Evolutionary conservation across 92 coral and sea anemone species (phyloP), one percentile per base, ranked within the genome.

Genomic region (Nematostella vectensis): DNA sequence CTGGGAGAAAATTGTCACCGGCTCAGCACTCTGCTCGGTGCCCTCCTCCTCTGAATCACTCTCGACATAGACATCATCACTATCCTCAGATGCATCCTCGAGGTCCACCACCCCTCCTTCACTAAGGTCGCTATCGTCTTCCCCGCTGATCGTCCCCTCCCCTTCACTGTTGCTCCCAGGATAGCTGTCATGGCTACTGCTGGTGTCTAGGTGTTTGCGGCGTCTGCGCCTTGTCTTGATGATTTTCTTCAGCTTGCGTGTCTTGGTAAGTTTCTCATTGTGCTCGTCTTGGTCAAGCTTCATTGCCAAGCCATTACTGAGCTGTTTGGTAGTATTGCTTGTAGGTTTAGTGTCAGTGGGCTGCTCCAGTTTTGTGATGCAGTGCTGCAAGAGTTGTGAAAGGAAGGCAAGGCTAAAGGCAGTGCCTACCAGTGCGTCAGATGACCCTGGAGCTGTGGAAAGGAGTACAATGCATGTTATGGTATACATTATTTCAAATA

Each of bases 41-140:
- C 67, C 61, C 25, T 71, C 85, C 16, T 75, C 78, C 43, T 69
- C 93, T 3, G 96, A 88, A 25, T 83, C 95, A 38, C 95, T 87
- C 63, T 75, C 93, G 10, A 76, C 70, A 24, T 78, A 76, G 11
- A 87, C 81, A 37, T 93, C 99, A 47, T 93, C 96, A 25, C 99
- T 93, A 9, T 86, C 87, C 24, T 87, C 96, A 26, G 67, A 85
- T 30, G 86, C 88, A 61, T 74, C 81, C 55, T 70, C 55, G 54
- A 76, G 56, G 33, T 76, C 95, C 50, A 61, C 95, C 40, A 80
- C 75, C 3, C 87, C 95, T 11, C 99, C 99, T 59, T 93, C 99
- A 51, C 99, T 93, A 39, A 93, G 61, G 69, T 93, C 99, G 28
- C 99, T 93, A n/a, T 93, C 99, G 2, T 71, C 83, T 25, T 71